These are phyloP conservation scores for Tribolium madens DNA, from an alignment of 1,140 invertebrate genomes.

Conservation along the genomic window DNA sequence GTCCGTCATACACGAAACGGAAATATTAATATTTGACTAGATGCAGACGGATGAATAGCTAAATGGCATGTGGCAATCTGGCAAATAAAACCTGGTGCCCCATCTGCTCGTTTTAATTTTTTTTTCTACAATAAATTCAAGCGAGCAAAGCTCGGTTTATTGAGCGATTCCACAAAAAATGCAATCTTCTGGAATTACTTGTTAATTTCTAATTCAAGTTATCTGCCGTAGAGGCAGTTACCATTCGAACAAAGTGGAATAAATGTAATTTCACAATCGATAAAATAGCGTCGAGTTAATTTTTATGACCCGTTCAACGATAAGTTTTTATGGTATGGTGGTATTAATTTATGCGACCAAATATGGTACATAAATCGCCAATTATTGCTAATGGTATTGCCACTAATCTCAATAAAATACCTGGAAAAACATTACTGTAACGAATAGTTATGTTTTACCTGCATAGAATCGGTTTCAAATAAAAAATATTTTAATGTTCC, in stretches of 20 bases:
- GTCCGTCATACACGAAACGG: slow-evolving; percentile 18
- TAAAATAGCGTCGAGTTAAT: slow-evolving; percentile 1
- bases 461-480: neutral
- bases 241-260: neutral
- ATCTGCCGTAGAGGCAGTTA: neutral
- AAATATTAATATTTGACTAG: slow-evolving; percentile 42
- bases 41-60: neutral
- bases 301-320: neutral
- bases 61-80: neutral
- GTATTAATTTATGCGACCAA: slow-evolving; percentile 30
- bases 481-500: neutral
- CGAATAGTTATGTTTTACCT: neutral
- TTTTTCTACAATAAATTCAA: no score
- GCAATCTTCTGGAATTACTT: neutral
- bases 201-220: neutral
- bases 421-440: slow-evolving; percentile 14
- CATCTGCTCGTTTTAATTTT: no score
- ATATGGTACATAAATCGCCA: slow-evolving; percentile 27
- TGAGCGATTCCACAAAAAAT: neutral
- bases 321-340: neutral
- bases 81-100: no score
- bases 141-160: neutral
- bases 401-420: slow-evolving; percentile 32
- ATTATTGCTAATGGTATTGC: slow-evolving; percentile 32
- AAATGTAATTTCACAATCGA: slow-evolving; percentile 4